Base-by-base conservation (phyloP, 2,888 invertebrate species). In the Molorchus minor region DNA sequence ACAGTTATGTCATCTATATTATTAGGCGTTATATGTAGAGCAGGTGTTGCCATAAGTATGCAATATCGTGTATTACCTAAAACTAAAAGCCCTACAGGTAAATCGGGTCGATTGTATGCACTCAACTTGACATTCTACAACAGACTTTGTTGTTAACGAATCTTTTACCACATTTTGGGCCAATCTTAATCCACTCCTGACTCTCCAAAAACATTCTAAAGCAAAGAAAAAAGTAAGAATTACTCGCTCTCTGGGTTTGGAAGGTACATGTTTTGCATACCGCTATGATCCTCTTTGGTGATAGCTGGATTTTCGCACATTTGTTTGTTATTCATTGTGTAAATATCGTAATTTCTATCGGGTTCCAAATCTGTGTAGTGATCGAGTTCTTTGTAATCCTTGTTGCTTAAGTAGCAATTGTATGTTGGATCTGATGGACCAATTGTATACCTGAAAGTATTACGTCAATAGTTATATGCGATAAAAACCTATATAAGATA, bases 141-240 rank as follows among this genome's bases (percentile, higher is more conserved):
- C 84, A 0, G 89, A 88, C 3, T 87, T 85, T 0, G 87, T 89
- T 0, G 85, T 86, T 0, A 90, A 75, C 0, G 90, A 86, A 10
- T 88, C 88, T n/a, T 87, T 82, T 0, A 87, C 86, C 0, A 89
- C 86, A 0, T 84, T 79, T 2, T 86, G 85, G 10, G 86, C 85
- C 54, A 93, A 85, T 1, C 89, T 84, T 1, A 88, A 86, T 0
- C 89, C 90, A 46, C 91, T 91, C 7, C 91, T 85, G 0, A 92
- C 90, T 66, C 93, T 86, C 86, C 91, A 91, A 78, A 93, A 93
- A 73, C 93, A 93, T 78, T 93, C 93, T 93, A 76, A 29, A 77
- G 76, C 21, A 54, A 21, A 36, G 20, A 21, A 3, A 43, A 19
- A 33, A 54, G 53, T 40, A 46, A 61, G 56, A 20, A 36, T 13